phyloP scores from a whole-genome alignment of 1,140 invertebrate species.

The Globodera rostochiensis region DNA sequence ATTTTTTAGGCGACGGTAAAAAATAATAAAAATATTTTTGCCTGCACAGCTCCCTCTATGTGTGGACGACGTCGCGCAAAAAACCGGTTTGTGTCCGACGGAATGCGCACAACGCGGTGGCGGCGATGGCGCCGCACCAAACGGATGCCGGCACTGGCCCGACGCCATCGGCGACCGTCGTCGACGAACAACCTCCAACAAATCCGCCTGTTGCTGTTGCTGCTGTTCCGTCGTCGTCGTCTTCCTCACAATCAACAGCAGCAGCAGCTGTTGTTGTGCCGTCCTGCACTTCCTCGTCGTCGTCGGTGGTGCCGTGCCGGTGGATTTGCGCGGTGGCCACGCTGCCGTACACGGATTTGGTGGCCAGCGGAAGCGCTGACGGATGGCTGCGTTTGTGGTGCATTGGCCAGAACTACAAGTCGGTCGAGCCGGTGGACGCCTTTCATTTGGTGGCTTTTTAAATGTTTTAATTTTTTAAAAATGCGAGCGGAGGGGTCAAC shows the following conservation, averaged over 20 bases:
- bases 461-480: background rate
- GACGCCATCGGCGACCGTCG: too few relatives aligned
- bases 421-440: slow-evolving; percentile 27
- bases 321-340: slow-evolving; percentile 50
- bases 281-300: background rate
- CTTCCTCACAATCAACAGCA: background rate
- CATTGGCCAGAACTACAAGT: slow-evolving; percentile 44
- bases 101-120: slow-evolving; percentile 32
- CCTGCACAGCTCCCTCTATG: slow-evolving; percentile 36
- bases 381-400: slow-evolving; percentile 44
- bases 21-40: too few relatives aligned
- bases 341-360: slow-evolving; percentile 43
- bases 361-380: slow-evolving; percentile 40
- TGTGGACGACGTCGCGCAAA: slow-evolving; percentile 43
- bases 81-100: slow-evolving; percentile 44
- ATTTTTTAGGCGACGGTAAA: background rate
- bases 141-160: too few relatives aligned
- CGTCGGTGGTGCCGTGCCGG: background rate
- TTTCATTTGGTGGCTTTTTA: slow-evolving; percentile 35
- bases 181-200: background rate
- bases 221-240: too few relatives aligned
- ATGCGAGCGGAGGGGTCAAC: too few relatives aligned
- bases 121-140: background rate
- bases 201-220: background rate
- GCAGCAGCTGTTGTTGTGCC: background rate